These are phyloP conservation scores for Microcebus murinus DNA, from an alignment of 2,113 vertebrate genomes.

Conservation along the genomic window DNA sequence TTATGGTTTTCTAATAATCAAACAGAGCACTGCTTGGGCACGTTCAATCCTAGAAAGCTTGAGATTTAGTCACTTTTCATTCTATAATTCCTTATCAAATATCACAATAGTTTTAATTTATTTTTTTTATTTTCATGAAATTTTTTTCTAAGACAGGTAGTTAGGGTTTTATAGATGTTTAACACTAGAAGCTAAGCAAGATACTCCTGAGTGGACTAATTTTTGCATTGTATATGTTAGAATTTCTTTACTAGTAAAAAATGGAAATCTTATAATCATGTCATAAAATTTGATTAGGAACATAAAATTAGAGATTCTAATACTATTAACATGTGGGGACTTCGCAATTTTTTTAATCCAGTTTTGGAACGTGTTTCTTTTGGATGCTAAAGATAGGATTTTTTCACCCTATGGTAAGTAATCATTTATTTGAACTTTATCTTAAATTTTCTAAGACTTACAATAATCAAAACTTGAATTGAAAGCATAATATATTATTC, in stretches of 20 bases:
- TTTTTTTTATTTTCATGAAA: neutral
- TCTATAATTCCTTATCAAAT: neutral
- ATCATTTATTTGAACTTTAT: constrained; percentile 18
- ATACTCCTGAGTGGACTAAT: neutral
- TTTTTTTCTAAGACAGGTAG: neutral
- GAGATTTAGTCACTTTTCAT: neutral
- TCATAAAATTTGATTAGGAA: constrained; percentile 32
- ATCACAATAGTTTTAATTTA: neutral
- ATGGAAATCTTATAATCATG: constrained; percentile 12
- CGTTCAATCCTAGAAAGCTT: neutral
- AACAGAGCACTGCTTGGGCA: neutral
- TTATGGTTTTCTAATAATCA: neutral
- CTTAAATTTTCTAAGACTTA: constrained; percentile 23
- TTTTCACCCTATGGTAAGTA: neutral
- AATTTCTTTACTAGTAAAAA: constrained; percentile 32
- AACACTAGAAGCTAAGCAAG: neutral
- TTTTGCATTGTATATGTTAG: neutral
- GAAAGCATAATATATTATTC: constrained; percentile 10
- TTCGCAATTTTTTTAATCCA: neutral
- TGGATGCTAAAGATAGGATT: neutral
- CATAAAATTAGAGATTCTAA: neutral
- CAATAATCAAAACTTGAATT: neutral
- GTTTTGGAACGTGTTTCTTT: neutral
- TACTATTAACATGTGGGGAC: neutral
- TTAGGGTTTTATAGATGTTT: neutral